Conservation (phyloP, 2,113 vertebrate genomes). For the Xerus inauris region DNA sequence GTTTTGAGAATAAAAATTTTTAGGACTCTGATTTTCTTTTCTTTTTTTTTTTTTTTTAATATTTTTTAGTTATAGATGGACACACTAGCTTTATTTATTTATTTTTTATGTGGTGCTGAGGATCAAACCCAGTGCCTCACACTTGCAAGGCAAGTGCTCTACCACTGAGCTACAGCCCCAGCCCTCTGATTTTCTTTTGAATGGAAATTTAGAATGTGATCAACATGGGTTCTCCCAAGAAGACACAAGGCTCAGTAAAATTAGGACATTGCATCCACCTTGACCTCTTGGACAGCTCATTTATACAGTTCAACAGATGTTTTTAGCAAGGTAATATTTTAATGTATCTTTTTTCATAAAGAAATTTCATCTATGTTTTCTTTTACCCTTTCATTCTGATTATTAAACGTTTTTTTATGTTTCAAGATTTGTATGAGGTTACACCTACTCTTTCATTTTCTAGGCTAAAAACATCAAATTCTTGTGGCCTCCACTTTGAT, state of each 20-base stretch:
- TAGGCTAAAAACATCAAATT: not conserved
- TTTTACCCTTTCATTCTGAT: not conserved
- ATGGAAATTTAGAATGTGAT: not conserved
- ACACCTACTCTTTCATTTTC: not conserved
- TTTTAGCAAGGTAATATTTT: not conserved
- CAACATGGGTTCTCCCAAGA: not conserved
- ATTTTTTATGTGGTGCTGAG: too few species aligned
- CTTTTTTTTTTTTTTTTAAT: too few species aligned
- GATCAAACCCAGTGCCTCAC: too few species aligned
- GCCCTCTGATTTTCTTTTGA: conserved; percentile 41
- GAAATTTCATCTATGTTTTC: not conserved
- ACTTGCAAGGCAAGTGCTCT: too few species aligned
- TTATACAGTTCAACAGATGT: not conserved
- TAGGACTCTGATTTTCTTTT: not conserved
- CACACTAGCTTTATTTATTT: too few species aligned
- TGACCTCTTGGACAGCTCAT: not conserved
- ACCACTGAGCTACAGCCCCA: too few species aligned
- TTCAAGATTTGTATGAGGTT: not conserved
- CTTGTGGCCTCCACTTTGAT: not conserved
- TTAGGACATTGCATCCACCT: too few species aligned
- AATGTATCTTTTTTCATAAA: not conserved
- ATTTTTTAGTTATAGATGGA: too few species aligned
- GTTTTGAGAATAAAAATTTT: conserved; percentile 8
- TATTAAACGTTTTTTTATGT: not conserved
- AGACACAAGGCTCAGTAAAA: not conserved